Conservation (phyloP, 2,797 vertebrate genomes). For the Chiropotes sagulatus region DNA sequence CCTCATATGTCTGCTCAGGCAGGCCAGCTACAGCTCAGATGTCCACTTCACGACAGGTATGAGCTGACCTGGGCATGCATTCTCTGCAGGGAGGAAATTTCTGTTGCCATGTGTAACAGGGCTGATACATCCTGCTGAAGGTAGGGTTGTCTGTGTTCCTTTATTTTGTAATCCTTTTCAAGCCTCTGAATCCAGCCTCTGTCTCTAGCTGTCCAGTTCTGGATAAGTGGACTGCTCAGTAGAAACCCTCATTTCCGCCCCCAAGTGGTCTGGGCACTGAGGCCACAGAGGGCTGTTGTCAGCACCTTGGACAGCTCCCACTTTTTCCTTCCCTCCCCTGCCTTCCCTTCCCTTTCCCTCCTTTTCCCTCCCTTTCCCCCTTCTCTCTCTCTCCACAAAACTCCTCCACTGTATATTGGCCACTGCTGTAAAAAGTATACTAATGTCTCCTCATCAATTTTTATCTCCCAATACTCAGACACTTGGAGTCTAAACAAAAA, state of each 20-base stretch:
- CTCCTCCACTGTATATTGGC: neutral
- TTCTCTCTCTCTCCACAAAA: neutral
- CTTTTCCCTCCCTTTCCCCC: accelerated
- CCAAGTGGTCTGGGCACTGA: neutral
- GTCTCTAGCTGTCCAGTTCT: neutral
- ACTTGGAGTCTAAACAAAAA: neutral
- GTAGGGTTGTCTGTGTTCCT: neutral
- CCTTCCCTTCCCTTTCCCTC: accelerated
- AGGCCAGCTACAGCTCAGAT: neutral
- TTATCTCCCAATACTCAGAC: neutral
- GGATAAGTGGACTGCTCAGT: neutral
- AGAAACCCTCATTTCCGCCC: neutral
- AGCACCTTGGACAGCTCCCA: conserved; percentile 36
- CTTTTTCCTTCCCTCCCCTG: accelerated
- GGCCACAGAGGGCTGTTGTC: neutral
- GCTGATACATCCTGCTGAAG: neutral
- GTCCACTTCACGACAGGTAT: neutral
- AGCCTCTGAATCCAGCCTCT: neutral
- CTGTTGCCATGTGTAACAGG: neutral
- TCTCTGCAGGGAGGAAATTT: neutral
- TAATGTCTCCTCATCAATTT: neutral
- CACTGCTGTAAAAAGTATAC: neutral
- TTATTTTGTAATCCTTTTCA: neutral
- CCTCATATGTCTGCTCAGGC: neutral
- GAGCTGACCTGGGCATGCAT: neutral